Percentiles rank a stretch among this genome's conserved stretches.
phyloP scores from a whole-genome alignment of 2,113 vertebrate genomes.

The Lamprologus ornatipinnis region DNA sequence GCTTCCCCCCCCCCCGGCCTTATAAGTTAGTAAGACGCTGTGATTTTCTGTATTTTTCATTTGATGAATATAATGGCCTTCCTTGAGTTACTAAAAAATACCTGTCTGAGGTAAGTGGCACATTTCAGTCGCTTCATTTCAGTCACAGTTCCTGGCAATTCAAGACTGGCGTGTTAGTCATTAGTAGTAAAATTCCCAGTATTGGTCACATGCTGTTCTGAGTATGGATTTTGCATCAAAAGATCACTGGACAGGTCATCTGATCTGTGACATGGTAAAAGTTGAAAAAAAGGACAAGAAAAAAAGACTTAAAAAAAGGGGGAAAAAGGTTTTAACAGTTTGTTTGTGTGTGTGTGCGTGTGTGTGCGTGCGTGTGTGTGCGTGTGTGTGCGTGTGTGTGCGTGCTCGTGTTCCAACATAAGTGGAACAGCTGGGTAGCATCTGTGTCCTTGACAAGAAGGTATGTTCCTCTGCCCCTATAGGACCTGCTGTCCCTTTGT shows the following conservation, averaged over 20 bases:
- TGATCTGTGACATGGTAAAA: background rate
- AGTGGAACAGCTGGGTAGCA: slow-evolving; percentile 1
- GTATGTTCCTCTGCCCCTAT: slow-evolving; percentile 5
- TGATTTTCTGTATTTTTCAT: background rate
- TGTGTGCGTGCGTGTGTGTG: background rate
- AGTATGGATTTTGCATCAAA: background rate
- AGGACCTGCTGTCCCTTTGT: slow-evolving; percentile 14
- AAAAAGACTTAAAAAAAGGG: background rate
- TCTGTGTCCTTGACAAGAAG: slow-evolving; percentile 38
- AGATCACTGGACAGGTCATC: background rate
- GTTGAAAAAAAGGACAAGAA: background rate
- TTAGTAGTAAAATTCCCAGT: background rate
- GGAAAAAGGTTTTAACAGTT: background rate
- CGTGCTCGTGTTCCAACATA: background rate
- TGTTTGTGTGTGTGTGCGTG: background rate
- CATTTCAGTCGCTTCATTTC: background rate
- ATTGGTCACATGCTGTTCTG: background rate
- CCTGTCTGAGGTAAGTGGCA: background rate
- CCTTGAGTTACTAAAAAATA: background rate
- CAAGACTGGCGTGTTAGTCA: background rate
- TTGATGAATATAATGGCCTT: background rate
- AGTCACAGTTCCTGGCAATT: background rate
- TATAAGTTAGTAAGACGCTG: background rate
- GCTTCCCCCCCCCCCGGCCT: fast-evolving
- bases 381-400: background rate